Evolutionary conservation across 2,888 invertebrate species (phyloP), one percentile per base, ranked within the genome.

Genomic region (Caenorhabditis sp.): DNA sequence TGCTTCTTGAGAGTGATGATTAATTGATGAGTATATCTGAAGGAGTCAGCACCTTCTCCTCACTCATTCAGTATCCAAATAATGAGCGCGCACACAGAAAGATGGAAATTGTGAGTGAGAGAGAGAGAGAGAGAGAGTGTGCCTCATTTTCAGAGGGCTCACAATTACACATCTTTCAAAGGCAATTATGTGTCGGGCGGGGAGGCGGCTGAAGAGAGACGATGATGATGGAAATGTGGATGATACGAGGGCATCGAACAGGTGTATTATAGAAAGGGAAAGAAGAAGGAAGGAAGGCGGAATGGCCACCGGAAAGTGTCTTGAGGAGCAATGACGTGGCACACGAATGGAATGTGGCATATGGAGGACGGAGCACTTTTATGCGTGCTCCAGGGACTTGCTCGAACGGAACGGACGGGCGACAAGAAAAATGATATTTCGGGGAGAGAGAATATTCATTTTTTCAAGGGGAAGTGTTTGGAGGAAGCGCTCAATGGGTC

Each of bases 21-120:
- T 59, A 59, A 68, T 59, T 68, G 59, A 68, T 68, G 68, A 68
- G 68, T 59, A 55, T 65, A 55, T 55, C 65, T 55, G 30, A 32
- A n/a, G 35, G 35, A 59, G 46, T 61, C 48, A 48, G 17, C 41
- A 30, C 27, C 9, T 11, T 26, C 32, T 39, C 48, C 48, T 37
- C 22, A n/a, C 39, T 27, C 43, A 24, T 22, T 59, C 17, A 15
- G 30, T 59, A 58, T 59, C 39, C 70, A 39, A 70, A 53, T 70
- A 70, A 61, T 70, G 59, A 70, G 59, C 30, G n/a, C n/a, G n/a
- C n/a, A n/a, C n/a, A n/a, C n/a, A n/a, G n/a, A n/a, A n/a, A n/a
- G n/a, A n/a, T n/a, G n/a, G n/a, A n/a, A n/a, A n/a, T n/a, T n/a
- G n/a, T n/a, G n/a, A n/a, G n/a, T n/a, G n/a, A n/a, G n/a, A n/a